Conservation (phyloP, 2,113 vertebrate species). For the Numenius arquata region DNA sequence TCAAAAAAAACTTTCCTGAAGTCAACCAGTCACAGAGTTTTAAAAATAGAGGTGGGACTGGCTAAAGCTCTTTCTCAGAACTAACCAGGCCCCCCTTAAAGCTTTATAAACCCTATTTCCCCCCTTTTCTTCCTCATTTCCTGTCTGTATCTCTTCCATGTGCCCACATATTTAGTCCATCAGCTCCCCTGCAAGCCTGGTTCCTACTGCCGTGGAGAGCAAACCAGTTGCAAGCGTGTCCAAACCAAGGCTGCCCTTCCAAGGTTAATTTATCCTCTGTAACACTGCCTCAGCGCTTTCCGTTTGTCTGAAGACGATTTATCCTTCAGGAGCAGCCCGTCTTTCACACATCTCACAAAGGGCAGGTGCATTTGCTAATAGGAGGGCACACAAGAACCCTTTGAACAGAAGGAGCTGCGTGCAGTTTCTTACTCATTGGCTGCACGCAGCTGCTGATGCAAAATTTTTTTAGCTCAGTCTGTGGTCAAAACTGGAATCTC, state of each 20-base stretch:
- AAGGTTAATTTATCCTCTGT: neutral
- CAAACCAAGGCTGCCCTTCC: neutral
- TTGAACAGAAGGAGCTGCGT: neutral
- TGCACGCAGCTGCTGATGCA: neutral
- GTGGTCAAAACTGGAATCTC: constrained; percentile 22
- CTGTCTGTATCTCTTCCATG: neutral
- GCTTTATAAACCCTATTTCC: neutral
- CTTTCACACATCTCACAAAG: neutral
- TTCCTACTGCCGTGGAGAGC: rapidly evolving
- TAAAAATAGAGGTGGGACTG: neutral
- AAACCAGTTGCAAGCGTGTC: neutral
- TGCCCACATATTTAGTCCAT: neutral
- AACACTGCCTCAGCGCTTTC: neutral
- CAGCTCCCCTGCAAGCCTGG: neutral
- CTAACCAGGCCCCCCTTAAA: neutral
- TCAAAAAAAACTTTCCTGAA: neutral
- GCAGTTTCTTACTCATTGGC: too few species aligned
- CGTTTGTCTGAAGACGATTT: neutral
- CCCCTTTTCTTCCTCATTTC: neutral
- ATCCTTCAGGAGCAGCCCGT: neutral
- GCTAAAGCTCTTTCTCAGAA: neutral
- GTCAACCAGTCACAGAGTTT: neutral
- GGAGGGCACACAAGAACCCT: neutral
- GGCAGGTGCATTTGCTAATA: neutral
- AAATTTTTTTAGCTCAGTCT: neutral